Evolutionary conservation across 2,888 invertebrate genomes (phyloP).

Genomic region (Digitonthophagus gazella): DNA sequence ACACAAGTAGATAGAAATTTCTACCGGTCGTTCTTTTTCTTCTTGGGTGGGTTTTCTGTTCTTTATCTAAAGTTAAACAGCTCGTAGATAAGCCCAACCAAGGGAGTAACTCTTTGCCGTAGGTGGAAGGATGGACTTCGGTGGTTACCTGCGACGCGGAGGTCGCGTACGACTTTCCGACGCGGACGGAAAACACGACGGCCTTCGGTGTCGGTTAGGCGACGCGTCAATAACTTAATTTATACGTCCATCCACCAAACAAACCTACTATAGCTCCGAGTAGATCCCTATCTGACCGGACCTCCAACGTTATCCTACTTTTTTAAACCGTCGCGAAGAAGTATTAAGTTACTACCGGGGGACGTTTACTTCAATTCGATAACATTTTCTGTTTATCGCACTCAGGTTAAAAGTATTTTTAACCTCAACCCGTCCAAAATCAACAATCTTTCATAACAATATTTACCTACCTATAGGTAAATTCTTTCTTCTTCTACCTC

Average conservation of each 20-base stretch:
- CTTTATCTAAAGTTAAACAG: conserved; percentile 1
- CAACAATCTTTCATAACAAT: too few relatives aligned
- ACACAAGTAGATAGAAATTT: too few relatives aligned
- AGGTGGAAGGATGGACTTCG: too few relatives aligned
- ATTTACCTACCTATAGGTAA: too few relatives aligned
- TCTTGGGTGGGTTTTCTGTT: neutral
- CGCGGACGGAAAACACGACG: neutral
- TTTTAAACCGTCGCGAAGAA: neutral
- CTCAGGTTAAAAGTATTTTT: too few relatives aligned
- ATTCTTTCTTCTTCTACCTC: too few relatives aligned
- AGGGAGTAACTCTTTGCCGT: too few relatives aligned
- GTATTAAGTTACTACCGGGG: neutral
- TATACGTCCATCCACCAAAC: conserved; percentile 9
- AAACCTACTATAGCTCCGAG: neutral
- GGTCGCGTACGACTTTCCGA: neutral
- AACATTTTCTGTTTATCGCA: too few relatives aligned
- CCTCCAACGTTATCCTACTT: neutral
- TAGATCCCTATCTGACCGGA: neutral
- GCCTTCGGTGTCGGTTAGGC: conserved; percentile 8
- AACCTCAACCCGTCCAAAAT: too few relatives aligned
- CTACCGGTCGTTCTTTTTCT: too few relatives aligned
- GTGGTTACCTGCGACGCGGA: too few relatives aligned
- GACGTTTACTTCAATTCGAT: neutral
- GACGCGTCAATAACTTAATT: conserved; percentile 14
- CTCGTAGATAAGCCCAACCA: conserved; percentile 2